Evolutionary conservation across 2,888 invertebrate genomes (phyloP), one percentile per base, ranked within the genome.

Genomic region (Minunthozetes semirufus): DNA sequence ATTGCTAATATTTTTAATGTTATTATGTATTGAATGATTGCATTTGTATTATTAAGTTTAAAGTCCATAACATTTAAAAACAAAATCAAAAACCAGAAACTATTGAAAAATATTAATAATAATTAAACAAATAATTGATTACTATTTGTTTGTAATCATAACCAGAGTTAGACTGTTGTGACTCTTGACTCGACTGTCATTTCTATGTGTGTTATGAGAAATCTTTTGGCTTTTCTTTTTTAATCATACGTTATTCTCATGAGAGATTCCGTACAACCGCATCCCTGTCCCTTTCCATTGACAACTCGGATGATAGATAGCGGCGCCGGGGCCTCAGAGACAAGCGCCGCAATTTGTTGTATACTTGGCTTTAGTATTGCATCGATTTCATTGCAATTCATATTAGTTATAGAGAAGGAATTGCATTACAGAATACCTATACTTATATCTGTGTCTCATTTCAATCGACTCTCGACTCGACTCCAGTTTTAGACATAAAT

Each of bases 331-430:
- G 70, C 70, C 70, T 74, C 74, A 50, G 68, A 74, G 74, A 74
- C 68, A 74, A 74, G 48, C 48, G 50, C 27, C 29, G 48, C 74
- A 74, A 74, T 74, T 74, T 74, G 74, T 74, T 74, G 74, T 74
- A 53, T 68, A 70, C 56, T 50, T 42, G 46, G 74, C 68, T n/a
- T 74, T 68, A 66, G 29, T 68, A 48, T 11, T 46, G 66, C 46
- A 70, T 70, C 70, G 70, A 70, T 70, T 70, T 9, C 70, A 70
- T 70, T 46, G 70, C 70, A 70, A 70, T 70, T 70, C 70, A 70
- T 70, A 70, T 70, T 22, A 25, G 25, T 19, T 42, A 48, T 68
- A 68, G 13, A 70, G 25, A 70, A 13, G 46, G 70, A 70, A 70
- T 15, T 70, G 19, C 46, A 70, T 15, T 48, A 42, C 19, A 27